A percentile compares a stretch with the other conserved stretches of the same genome.
Conservation (phyloP, 2,888 invertebrate species). For the Phorcus lineatus region DNA sequence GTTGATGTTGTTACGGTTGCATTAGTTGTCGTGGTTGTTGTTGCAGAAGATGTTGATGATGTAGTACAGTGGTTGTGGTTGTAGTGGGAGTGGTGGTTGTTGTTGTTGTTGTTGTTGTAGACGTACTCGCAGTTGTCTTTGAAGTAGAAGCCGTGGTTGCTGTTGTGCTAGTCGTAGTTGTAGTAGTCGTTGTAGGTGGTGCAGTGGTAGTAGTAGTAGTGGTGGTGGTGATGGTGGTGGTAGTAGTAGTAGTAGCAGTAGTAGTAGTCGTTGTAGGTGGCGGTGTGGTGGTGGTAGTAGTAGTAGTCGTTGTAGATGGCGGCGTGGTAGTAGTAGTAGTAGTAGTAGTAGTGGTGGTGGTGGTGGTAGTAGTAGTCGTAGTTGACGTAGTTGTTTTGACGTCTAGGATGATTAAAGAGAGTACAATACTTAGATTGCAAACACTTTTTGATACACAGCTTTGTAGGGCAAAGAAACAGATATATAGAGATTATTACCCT, state of each 20-base stretch:
- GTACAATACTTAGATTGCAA: no score
- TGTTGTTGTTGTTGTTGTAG: neutral
- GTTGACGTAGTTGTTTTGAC: neutral
- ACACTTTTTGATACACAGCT: no score
- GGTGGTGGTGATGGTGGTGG: neutral
- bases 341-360: neutral
- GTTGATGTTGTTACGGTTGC: no score
- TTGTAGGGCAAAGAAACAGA: no score
- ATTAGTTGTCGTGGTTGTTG: no score
- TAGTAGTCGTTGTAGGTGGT: neutral
- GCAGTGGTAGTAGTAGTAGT: constrained; percentile 5
- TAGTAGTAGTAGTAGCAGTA: constrained; percentile 23
- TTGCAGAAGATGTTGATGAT: no score
- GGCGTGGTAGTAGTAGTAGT: neutral
- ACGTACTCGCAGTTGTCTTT: neutral
- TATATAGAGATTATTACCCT: no score
- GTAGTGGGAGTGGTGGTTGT: no score
- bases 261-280: neutral
- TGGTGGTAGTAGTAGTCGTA: neutral
- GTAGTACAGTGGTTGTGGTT: no score
- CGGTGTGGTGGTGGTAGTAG: neutral
- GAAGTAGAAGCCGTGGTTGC: neutral
- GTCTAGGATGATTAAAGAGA: no score
- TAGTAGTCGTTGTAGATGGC: neutral
- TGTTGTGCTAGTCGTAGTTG: neutral